Base-by-base conservation (phyloP, 2,797 vertebrate genomes). In the Thalassophryne amazonica region DNA sequence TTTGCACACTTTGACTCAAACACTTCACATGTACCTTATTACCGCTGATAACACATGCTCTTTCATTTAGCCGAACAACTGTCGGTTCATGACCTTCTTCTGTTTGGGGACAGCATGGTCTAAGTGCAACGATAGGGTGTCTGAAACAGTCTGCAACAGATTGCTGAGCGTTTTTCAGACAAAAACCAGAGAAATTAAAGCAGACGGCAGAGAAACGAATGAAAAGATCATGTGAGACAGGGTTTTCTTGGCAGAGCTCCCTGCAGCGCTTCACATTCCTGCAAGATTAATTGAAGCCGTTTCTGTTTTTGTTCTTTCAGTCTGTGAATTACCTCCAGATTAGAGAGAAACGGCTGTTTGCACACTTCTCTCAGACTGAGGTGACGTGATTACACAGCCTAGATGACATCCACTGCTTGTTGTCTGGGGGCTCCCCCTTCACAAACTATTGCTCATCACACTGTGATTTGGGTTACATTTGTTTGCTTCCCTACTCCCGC, bases 261-360 rank as follows among this genome's bases (percentile, higher is more conserved):
- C 50, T 3, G 18, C 65, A 66, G 55, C 25, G 5, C 46, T 51
- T 47, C 49, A 65, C 67, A 69, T 75, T 74, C 64, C 62, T 38
- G 2, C 46, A 73, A 78, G 71, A 84, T 81, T 63, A 74, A 80
- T 71, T 46, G 58, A 76, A 60, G 55, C 62, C 29, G 51, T 71
- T 80, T 73, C 31, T 57, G 50, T 52, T 73, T 69, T 64, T 55
- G 45, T 62, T 81, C 73, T 63, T 73, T 52, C 57, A 68, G 57
- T 25, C 53, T 37, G 55, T 31, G 69, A 79, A 78, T 75, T 69
- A 76, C 72, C 71, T 61, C 58, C 64, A 73, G 73, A 77, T 81
- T 66, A 65, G 9, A 64, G 41, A 71, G 60, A 46, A 75, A 37
- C 77, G 81, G 69, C 67, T 83, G 78, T 61, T 70, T 47, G 14